Percentiles rank a stretch among this genome's conserved stretches.
These are phyloP conservation scores for Bombus huntii DNA, from an alignment of 1,140 invertebrate species.

Conservation along the genomic window DNA sequence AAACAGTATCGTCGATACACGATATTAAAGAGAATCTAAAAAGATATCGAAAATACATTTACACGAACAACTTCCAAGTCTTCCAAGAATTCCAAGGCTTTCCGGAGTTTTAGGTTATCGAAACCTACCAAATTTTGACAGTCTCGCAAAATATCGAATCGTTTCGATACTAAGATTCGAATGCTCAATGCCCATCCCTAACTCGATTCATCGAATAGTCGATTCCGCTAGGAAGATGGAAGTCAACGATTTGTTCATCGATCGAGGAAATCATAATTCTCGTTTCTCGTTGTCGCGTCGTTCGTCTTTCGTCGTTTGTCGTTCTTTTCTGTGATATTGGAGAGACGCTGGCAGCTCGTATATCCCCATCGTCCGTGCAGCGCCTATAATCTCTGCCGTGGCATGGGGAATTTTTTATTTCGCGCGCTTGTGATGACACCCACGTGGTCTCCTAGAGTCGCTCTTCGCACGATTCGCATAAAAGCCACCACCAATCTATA, in stretches of 20 bases:
- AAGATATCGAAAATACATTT: too few relatives aligned
- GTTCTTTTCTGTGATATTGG: slow-evolving; percentile 41
- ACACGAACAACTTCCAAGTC: too few relatives aligned
- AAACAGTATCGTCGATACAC: too few relatives aligned
- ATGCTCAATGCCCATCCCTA: too few relatives aligned
- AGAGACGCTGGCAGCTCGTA: slow-evolving; percentile 36
- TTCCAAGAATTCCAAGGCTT: too few relatives aligned
- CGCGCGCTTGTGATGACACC: slow-evolving; percentile 66
- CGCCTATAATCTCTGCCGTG: slow-evolving; percentile 58
- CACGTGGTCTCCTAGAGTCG: slow-evolving; percentile 58
- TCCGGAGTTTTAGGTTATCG: too few relatives aligned
- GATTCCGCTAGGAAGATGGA: background rate
- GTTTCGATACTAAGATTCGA: too few relatives aligned
- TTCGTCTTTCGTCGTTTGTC: background rate
- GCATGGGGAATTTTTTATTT: slow-evolving; percentile 49
- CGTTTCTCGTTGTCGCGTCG: slow-evolving; percentile 7
- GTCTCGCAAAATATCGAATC: too few relatives aligned
- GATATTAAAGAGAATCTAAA: too few relatives aligned
- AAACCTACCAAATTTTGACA: too few relatives aligned
- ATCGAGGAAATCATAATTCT: slow-evolving; percentile 41
- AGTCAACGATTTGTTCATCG: background rate
- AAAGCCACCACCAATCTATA: slow-evolving; percentile 80
- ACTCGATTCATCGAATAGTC: background rate
- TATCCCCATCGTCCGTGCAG: slow-evolving; percentile 2
- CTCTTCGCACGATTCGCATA: slow-evolving; percentile 76